Evolutionary conservation across 2,113 vertebrate genomes (phyloP), one percentile per base, ranked within the genome.

Genomic region (Morone chrysops): DNA sequence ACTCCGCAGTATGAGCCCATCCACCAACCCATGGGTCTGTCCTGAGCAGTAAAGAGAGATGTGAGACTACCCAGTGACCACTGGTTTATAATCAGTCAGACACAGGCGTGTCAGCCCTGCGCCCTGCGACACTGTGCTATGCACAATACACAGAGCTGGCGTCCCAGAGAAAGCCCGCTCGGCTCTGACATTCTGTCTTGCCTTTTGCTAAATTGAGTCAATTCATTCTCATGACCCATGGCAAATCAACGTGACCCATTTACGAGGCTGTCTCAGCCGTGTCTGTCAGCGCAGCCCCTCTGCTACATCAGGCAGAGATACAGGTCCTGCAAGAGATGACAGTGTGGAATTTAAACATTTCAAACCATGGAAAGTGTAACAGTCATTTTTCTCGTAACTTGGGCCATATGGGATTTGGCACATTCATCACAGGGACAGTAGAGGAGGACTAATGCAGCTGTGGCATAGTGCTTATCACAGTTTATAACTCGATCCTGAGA

Each of bases 21-120:
- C 88, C 86, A 88, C 82, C 82, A 82, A 67, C 84, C 88, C 81
- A 25, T 74, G 83, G 80, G 88, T 93, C 93, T 93, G 90, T 91
- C 87, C 85, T 65, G 8, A 78, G 87, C 88, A 87, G 92, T 90
- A 93, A 91, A 93, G 90, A 79, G 89, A 88, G 73, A 78, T 50
- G 68, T 95, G 95, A 96, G 83, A 94, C 85, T 93, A 92, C 90
- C 92, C 95, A 96, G 95, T 82, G 84, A 89, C 89, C 38, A 65
- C 86, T 84, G 91, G 95, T 96, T 95, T 96, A 95, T 92, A 95
- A 95, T 95, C 92, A 93, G 89, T 95, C 95, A 95, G 93, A 94
- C 92, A 90, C 89, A 83, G 76, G 78, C 75, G 80, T 93, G 89
- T 93, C 89, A 84, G 86, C 80, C 85, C 80, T 72, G 79, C 53